Evolutionary conservation across 2,797 vertebrate species (phyloP).

Genomic region (Chelidonichthys spinosus): DNA sequence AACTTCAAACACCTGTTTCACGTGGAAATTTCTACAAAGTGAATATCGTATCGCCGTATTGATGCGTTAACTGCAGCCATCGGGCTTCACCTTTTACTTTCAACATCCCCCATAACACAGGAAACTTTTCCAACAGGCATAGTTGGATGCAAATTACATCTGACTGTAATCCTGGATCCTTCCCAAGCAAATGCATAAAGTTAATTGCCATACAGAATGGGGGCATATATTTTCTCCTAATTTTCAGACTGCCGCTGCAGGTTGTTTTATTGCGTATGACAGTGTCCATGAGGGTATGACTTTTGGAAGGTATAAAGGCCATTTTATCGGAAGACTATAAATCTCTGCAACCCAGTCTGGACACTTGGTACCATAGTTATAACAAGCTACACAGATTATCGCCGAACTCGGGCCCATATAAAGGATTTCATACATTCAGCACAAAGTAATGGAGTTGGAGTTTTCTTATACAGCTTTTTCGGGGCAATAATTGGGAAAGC

Average conservation of each 20-base stretch:
- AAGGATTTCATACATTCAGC: slow-evolving; percentile 60
- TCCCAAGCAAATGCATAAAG: slow-evolving; percentile 75
- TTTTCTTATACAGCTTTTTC: slow-evolving; percentile 40
- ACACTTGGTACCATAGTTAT: slow-evolving; percentile 47
- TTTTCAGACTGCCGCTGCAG: slow-evolving; percentile 60
- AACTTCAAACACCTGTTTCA: slow-evolving; percentile 68
- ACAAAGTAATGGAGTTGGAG: slow-evolving; percentile 46
- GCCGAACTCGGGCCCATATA: slow-evolving; percentile 35
- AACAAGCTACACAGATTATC: slow-evolving; percentile 60
- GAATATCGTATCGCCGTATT: slow-evolving; percentile 69
- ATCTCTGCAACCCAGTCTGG: slow-evolving; percentile 58
- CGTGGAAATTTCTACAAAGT: slow-evolving; percentile 69
- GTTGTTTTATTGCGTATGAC: slow-evolving; percentile 73
- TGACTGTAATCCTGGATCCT: slow-evolving; percentile 58
- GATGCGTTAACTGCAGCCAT: slow-evolving; percentile 54
- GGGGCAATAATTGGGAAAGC: slow-evolving; percentile 44
- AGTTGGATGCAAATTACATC: slow-evolving; percentile 62
- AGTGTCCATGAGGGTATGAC: slow-evolving; percentile 64
- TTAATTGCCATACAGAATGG: slow-evolving; percentile 68
- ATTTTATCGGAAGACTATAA: slow-evolving; percentile 68
- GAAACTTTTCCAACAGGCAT: slow-evolving; percentile 52
- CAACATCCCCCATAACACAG: slow-evolving; percentile 42
- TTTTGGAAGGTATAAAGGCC: slow-evolving; percentile 69
- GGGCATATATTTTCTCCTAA: slow-evolving; percentile 62
- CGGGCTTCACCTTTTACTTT: slow-evolving; percentile 54